Base-by-base conservation (phyloP, 2,888 invertebrate genomes). In the Hydropsyche betteni region DNA sequence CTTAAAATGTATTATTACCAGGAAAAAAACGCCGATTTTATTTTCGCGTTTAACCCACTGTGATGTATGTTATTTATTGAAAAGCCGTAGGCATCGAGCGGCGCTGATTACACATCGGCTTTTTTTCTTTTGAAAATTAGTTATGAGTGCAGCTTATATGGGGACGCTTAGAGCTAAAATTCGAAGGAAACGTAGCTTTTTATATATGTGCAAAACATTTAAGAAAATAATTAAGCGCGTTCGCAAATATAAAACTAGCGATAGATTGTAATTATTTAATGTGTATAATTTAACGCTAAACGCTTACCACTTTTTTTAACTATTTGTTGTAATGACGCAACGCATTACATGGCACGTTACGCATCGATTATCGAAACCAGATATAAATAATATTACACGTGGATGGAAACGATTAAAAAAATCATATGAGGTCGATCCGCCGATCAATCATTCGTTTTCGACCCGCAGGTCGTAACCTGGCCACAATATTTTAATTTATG, bases 21-120 rank as follows among this genome's bases (percentile, higher is more conserved):
- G 7, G 6, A 8, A 44, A 44, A 44, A 44, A 58, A 58, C n/a
- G 24, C n/a, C 24, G 58, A 58, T 58, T 44, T 44, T 8, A 44
- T 10, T 8, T 16, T 24, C 24, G 14, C 58, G 58, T 53, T 53
- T 53, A n/a, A 24, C 24, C 24, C 24, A 24, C 24, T 36, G 34
- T 36, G 64, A 64, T 64, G 33, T 64, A 64, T 44, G 44, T 64
- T 64, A 64, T 64, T 64, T 64, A 64, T 34, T 6, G 64, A 64
- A 64, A 44, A 64, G 33, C 64, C 64, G 64, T 64, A 64, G 64
- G 64, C 64, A 36, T 64, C 12, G 16, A 61, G 33, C 16, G 33
- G 10, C 10, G 34, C 34, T 64, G 64, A 64, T 64, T 64, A 64
- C 34, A 64, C 6, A 64, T 6, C 34, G 64, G 55, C 55, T 55